These are phyloP conservation scores for Microctonus aethiopoides DNA, from an alignment of 2,888 invertebrate genomes.

Conservation along the genomic window DNA sequence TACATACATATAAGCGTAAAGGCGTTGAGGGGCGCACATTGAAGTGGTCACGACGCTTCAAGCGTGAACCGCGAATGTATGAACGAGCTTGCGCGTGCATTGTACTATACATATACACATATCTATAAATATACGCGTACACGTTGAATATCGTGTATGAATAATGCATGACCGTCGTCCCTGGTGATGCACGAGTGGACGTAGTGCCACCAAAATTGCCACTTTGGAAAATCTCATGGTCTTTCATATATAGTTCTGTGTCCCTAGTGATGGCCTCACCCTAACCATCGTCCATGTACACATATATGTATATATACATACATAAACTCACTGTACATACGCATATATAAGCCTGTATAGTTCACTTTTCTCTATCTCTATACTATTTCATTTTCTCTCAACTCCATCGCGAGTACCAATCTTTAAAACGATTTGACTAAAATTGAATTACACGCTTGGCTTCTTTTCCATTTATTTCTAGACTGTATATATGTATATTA, in stretches of 20 bases:
- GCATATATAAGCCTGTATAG: background rate
- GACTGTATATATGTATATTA: background rate
- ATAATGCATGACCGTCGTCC: conserved; percentile 29
- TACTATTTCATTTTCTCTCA: conserved; percentile 3
- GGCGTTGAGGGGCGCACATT: background rate
- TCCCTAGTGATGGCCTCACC: background rate
- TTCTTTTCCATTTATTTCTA: background rate
- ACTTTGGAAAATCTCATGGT: conserved; percentile 31
- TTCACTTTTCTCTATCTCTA: background rate
- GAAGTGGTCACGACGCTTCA: background rate
- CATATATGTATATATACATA: conserved; percentile 9
- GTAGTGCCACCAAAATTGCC: conserved; percentile 31
- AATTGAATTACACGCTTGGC: conserved; percentile 23
- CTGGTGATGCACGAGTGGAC: conserved; percentile 31
- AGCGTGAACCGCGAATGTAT: background rate
- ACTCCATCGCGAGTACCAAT: background rate
- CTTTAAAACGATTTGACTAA: conserved; percentile 20
- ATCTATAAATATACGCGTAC: conserved; percentile 7
- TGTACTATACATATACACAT: background rate
- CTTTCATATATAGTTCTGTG: conserved; percentile 12
- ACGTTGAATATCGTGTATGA: conserved; percentile 19
- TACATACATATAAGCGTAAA: conserved; percentile 7
- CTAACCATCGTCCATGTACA: background rate
- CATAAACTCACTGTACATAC: background rate
- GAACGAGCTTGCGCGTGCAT: background rate